Conservation (phyloP, 2,797 vertebrate species). For the Centropyge bicolor region DNA sequence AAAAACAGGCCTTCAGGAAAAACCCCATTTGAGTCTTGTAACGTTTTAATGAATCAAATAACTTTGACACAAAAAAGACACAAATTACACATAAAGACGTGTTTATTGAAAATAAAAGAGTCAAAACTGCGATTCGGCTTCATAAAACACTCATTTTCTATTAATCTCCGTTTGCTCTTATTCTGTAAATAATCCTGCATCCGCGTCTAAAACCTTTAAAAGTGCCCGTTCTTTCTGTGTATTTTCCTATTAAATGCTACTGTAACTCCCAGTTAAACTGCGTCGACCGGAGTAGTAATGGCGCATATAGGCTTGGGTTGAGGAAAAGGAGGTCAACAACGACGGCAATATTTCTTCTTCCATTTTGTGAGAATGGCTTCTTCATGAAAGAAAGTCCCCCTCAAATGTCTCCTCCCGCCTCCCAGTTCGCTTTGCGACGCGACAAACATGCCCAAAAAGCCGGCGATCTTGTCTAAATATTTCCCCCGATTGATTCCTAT, state of each 20-base stretch:
- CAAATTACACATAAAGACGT: conserved; percentile 48
- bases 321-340: conserved; percentile 91
- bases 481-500: conserved; percentile 83
- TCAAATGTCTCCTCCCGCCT: conserved; percentile 88
- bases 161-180: background rate
- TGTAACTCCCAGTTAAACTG: conserved; percentile 70
- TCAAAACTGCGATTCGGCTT: conserved; percentile 26
- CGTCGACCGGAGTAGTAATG: conserved; percentile 84
- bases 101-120: conserved; percentile 72
- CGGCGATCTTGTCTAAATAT: conserved; percentile 79
- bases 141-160: background rate
- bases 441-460: conserved; percentile 76
- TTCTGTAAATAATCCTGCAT: conserved; percentile 16
- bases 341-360: conserved; percentile 93
- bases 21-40: background rate
- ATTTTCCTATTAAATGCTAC: conserved; percentile 59
- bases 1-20: conserved; percentile 16
- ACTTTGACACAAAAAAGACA: conserved; percentile 68
- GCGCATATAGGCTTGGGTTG: conserved; percentile 87
- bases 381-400: conserved; percentile 93
- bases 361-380: conserved; percentile 92
- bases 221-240: conserved; percentile 17
- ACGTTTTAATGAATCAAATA: conserved; percentile 48
- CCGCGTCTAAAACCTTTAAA: conserved; percentile 37
- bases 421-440: conserved; percentile 83